Evolutionary conservation across 2,888 invertebrate species (phyloP).

Genomic region (Apoda limacodes): DNA sequence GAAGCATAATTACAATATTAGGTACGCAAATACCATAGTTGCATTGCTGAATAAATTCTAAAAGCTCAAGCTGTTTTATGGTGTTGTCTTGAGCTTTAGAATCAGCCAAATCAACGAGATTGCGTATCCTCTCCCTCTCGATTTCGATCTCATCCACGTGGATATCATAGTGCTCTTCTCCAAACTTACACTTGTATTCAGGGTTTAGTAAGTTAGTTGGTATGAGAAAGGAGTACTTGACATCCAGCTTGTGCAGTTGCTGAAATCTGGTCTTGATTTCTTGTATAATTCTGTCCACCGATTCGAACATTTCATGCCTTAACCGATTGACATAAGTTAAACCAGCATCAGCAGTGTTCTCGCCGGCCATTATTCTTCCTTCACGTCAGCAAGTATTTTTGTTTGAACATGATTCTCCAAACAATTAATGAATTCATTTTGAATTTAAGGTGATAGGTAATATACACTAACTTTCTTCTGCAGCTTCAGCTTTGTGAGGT

Average conservation of each 20-base stretch:
- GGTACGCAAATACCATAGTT: slow-evolving; percentile 1
- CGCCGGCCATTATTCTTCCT: no score
- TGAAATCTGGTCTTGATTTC: slow-evolving; percentile 3
- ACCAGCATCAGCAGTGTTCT: no score
- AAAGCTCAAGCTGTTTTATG: slow-evolving; percentile 2
- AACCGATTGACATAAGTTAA: no score
- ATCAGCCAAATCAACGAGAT: slow-evolving; percentile 1
- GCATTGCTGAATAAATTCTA: slow-evolving; percentile 1
- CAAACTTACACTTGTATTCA: slow-evolving; percentile 1
- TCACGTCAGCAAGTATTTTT: no score
- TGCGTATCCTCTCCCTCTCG: slow-evolving; percentile 2
- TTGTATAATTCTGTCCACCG: background rate
- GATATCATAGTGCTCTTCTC: slow-evolving; percentile 1
- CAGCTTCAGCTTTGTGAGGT: background rate
- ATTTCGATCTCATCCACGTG: slow-evolving; percentile 1
- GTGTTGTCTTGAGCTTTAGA: slow-evolving; percentile 1
- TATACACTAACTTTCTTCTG: background rate
- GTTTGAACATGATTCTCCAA: no score
- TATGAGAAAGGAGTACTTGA: background rate
- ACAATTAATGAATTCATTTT: no score
- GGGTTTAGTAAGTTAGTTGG: slow-evolving; percentile 2
- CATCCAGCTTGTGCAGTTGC: slow-evolving; percentile 1
- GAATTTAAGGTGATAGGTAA: slow-evolving; percentile 2
- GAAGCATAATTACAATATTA: slow-evolving; percentile 5
- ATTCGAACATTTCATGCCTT: no score